Conservation (phyloP, 2,888 invertebrate genomes). For the Tuberolachnus salignus region DNA sequence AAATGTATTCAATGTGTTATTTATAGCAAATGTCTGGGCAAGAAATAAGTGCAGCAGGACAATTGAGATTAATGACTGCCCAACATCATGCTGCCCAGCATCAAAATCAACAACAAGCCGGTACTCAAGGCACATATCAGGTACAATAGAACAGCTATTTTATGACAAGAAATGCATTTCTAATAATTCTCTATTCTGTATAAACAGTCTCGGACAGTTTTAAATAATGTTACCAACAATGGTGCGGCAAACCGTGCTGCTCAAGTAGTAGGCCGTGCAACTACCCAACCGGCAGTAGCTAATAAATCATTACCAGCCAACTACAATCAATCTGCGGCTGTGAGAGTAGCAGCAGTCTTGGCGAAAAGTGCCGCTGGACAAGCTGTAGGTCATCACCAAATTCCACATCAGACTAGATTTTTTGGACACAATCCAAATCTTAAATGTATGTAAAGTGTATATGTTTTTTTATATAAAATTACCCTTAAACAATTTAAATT, state of each 20-base stretch:
- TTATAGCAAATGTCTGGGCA: constrained; percentile 55
- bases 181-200: not conserved
- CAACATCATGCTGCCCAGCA: constrained; percentile 74
- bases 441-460: constrained; percentile 66
- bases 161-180: not conserved
- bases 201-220: constrained; percentile 58
- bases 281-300: constrained; percentile 28
- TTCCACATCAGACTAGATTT: constrained; percentile 74
- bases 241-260: constrained; percentile 49
- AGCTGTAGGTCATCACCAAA: constrained; percentile 66
- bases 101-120: constrained; percentile 62
- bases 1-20: not conserved
- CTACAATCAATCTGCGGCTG: constrained; percentile 59
- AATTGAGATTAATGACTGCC: constrained; percentile 78
- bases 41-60: constrained; percentile 65
- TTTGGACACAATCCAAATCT: constrained; percentile 93
- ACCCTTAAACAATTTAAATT: not conserved
- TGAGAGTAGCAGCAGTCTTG: constrained; percentile 60
- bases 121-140: constrained; percentile 57
- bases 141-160: constrained; percentile 9
- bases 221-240: constrained; percentile 59
- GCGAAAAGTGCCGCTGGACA: constrained; percentile 61
- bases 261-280: constrained; percentile 52
- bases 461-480: not conserved
- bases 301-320: constrained; percentile 52